Evolutionary conservation across 2,113 vertebrate species (phyloP), one percentile per base, ranked within the genome.

Genomic region (Myxocyprinus asiaticus): DNA sequence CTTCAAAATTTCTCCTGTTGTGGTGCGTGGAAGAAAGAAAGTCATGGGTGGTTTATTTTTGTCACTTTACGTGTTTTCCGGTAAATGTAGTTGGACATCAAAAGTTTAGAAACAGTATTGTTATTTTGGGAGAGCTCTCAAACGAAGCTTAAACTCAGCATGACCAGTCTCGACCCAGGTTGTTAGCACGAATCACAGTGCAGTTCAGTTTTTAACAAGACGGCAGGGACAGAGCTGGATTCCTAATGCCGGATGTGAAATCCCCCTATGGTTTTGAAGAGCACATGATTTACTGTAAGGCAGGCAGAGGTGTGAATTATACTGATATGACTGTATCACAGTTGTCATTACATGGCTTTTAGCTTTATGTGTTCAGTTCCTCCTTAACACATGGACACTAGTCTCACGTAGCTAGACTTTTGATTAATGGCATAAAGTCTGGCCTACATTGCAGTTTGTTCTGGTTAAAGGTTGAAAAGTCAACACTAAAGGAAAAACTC

Each of bases 191-290:
- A 33, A 33, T 33, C 3, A 3, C 22, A 3, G 22, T 33, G 22
- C 22, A 33, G 22, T 1, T 33, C 22, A 33, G 22, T 33, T 33
- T 33, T 33, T 33, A 33, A 33, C 22, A 33, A 33, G 1, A 33
- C 3, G 22, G n/a, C 50, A 42, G 9, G 53, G 56, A 67, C 51
- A 4, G 42, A 14, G 48, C 59, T 55, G 7, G 9, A 45, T 0
- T 5, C 48, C 85, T 59, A 0, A 83, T 50, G 77, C 56, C 45
- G 56, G 48, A 47, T 14, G 67, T 67, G 50, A 76, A 45, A 79
- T 68, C 44, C 50, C n/a, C 22, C 22, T 14, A 4, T 48, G 43
- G 6, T 17, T 77, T 66, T 62, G 73, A 82, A 6, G 83, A 48
- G 82, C 2, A 78, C 59, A 68, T 61, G 61, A 12, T 61, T 42